A percentile compares a stretch with the other conserved stretches of the same genome.
phyloP scores from a whole-genome alignment of 2,888 invertebrate genomes.

The Drosophila cognata region DNA sequence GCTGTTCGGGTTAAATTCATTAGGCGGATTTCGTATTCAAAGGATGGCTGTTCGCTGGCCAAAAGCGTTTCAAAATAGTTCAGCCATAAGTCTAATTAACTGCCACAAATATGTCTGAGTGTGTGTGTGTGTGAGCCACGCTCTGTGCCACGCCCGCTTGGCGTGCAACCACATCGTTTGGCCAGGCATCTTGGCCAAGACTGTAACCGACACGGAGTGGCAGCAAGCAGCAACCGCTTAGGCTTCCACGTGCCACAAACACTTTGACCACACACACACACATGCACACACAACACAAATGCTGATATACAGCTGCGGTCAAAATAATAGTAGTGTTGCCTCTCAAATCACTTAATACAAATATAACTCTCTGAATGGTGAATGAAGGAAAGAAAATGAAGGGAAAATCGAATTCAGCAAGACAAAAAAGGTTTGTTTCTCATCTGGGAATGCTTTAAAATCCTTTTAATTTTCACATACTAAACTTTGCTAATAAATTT shows the following conservation, averaged over 20 bases:
- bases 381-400: not conserved
- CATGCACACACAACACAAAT: slow-evolving; percentile 20
- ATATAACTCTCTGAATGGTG: not conserved
- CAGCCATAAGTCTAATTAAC: slow-evolving; percentile 62
- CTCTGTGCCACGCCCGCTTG: slow-evolving; percentile 31
- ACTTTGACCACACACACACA: slow-evolving; percentile 42
- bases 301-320: slow-evolving; percentile 14
- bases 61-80: slow-evolving; percentile 59
- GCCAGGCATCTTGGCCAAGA: slow-evolving; percentile 16
- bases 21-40: slow-evolving; percentile 36
- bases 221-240: slow-evolving; percentile 9
- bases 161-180: slow-evolving; percentile 60
- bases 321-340: not conserved
- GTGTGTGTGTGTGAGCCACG: slow-evolving; percentile 15
- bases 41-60: slow-evolving; percentile 18
- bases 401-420: not conserved
- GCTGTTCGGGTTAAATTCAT: slow-evolving; percentile 43
- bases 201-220: slow-evolving; percentile 13
- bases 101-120: slow-evolving; percentile 32
- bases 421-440: not conserved
- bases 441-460: not conserved
- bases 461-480: not conserved
- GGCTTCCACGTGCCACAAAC: slow-evolving; percentile 57
- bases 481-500: too few species aligned
- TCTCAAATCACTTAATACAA: not conserved